A percentile compares a stretch with the other conserved stretches of the same genome.
These are phyloP conservation scores for Ctenomys sociabilis DNA, from an alignment of 2,113 vertebrate species.

Conservation along the genomic window DNA sequence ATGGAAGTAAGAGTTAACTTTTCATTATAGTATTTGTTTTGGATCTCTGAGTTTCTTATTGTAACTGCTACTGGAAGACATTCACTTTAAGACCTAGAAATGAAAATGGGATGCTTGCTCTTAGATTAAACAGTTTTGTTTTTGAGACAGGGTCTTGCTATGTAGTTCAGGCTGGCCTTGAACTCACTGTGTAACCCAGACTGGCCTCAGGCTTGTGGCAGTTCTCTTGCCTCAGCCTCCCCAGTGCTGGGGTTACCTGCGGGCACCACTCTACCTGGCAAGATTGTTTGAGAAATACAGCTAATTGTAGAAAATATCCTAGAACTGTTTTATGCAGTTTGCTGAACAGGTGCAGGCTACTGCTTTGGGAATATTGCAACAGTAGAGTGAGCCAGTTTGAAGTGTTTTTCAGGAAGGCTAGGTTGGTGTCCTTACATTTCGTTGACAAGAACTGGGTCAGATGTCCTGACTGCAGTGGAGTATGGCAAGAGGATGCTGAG, in stretches of 20 bases:
- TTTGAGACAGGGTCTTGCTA: not conserved
- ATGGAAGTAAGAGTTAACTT: not conserved
- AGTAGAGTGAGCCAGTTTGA: not conserved
- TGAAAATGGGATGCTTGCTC: not conserved
- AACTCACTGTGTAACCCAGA: not conserved
- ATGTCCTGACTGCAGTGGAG: not conserved
- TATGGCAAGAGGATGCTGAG: not conserved
- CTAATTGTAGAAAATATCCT: not conserved
- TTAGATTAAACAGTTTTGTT: not conserved
- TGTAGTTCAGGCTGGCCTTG: not conserved
- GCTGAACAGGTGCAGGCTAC: not conserved
- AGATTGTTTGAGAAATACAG: not conserved
- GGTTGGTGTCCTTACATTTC: not conserved
- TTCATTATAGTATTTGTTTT: not conserved
- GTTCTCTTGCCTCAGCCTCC: not conserved
- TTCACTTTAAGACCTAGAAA: not conserved
- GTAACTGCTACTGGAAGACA: not conserved
- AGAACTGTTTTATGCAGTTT: not conserved
- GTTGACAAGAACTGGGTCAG: not conserved
- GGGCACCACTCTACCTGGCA: not conserved
- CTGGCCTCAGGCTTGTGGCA: not conserved
- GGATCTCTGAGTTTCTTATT: not conserved
- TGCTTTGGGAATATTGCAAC: not conserved
- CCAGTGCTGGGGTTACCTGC: not conserved
- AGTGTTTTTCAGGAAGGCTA: not conserved